phyloP scores from a whole-genome alignment of 2,113 vertebrate genomes.

The Toxotes jaculatrix region DNA sequence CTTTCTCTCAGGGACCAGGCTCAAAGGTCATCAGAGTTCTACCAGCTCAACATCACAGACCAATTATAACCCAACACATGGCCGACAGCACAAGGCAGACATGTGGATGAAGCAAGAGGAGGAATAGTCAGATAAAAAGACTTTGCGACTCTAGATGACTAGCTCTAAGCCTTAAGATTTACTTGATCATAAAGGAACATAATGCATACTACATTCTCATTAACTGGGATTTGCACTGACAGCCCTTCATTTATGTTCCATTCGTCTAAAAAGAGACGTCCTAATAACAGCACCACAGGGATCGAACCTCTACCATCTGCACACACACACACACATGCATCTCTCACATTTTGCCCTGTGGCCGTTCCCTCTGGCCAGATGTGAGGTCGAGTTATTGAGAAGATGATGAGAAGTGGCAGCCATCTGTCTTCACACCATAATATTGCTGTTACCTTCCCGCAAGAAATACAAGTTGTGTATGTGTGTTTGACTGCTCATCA shows the following conservation, averaged over 20 bases:
- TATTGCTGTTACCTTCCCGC: slow-evolving; percentile 64
- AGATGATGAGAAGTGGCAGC: slow-evolving; percentile 79
- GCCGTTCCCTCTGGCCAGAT: slow-evolving; percentile 71
- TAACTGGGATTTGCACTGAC: slow-evolving; percentile 38
- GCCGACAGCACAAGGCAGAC: slow-evolving; percentile 3
- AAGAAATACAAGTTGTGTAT: slow-evolving; percentile 37
- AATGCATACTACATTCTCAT: not conserved
- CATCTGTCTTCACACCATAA: slow-evolving; percentile 81
- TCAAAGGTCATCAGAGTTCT: slow-evolving; percentile 65
- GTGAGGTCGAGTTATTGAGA: slow-evolving; percentile 76
- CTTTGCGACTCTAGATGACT: not conserved
- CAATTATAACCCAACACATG: slow-evolving; percentile 53
- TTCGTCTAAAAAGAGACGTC: slow-evolving; percentile 61
- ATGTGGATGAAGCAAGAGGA: slow-evolving; percentile 14
- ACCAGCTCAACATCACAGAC: slow-evolving; percentile 49
- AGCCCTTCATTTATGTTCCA: slow-evolving; percentile 36
- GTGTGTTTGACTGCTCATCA: slow-evolving; percentile 49
- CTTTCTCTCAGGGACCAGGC: slow-evolving; percentile 48
- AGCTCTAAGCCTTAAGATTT: slow-evolving; percentile 3
- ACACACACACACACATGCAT: slow-evolving; percentile 13
- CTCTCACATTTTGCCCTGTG: slow-evolving; percentile 38
- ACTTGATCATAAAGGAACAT: slow-evolving; percentile 16
- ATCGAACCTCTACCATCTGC: slow-evolving; percentile 44
- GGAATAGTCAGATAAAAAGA: slow-evolving; percentile 11
- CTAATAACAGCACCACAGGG: slow-evolving; percentile 47